Evolutionary conservation across 2,888 invertebrate species (phyloP).

Genomic region (Steinernema carpocapsae): DNA sequence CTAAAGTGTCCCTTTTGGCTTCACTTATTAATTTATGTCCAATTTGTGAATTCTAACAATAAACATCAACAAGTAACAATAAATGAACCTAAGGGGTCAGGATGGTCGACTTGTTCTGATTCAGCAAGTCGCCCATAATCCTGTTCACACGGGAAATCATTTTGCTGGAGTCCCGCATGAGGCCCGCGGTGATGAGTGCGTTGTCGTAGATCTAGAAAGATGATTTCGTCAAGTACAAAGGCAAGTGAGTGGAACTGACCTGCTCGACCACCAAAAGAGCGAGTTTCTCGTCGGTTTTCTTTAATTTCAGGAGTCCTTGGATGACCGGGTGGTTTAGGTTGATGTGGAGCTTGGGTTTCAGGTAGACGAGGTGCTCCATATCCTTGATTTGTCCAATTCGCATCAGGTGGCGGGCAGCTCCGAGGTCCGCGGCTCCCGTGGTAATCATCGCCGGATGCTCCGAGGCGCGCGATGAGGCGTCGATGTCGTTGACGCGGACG

Average conservation of each 20-base stretch:
- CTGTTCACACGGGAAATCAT: constrained; percentile 86
- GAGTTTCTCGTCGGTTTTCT: constrained; percentile 79
- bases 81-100: constrained; percentile 54
- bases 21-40: no score
- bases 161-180: constrained; percentile 87
- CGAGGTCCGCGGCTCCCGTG: constrained; percentile 83
- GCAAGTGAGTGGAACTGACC: no score
- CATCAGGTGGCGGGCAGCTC: constrained; percentile 90
- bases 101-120: constrained; percentile 54
- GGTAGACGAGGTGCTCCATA: constrained; percentile 79
- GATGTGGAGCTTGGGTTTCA: constrained; percentile 90
- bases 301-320: constrained; percentile 81
- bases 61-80: constrained; percentile 11
- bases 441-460: constrained; percentile 92
- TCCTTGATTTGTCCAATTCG: constrained; percentile 75
- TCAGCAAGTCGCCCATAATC: constrained; percentile 74
- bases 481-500: constrained; percentile 71
- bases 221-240: no score
- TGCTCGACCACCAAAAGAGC: constrained; percentile 85
- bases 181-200: constrained; percentile 91
- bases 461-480: constrained; percentile 82
- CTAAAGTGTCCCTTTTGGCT: no score
- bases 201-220: constrained; percentile 82
- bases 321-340: constrained; percentile 91
- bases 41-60: constrained; percentile 14